A percentile compares a stretch with the other conserved stretches of the same genome.
Evolutionary conservation across 2,888 invertebrate species (phyloP).

Genomic region (Volucella zonaria): DNA sequence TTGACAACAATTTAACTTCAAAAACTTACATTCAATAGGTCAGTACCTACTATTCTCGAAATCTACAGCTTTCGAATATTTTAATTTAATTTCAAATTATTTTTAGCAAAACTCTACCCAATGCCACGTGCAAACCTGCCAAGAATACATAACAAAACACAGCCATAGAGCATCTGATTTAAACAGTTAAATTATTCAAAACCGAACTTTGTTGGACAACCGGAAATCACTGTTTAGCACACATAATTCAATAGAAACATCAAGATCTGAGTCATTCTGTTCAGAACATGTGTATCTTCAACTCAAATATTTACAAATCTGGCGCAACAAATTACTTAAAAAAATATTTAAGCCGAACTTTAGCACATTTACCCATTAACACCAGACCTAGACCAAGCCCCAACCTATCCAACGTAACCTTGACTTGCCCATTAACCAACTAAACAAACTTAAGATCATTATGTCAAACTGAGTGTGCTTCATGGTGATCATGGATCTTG

Average conservation of each 20-base stretch:
- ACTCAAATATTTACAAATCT: background rate
- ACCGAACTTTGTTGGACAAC: background rate
- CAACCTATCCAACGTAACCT: slow-evolving; percentile 31
- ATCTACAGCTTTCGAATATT: too few species aligned
- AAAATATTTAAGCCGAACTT: slow-evolving; percentile 11
- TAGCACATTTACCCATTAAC: slow-evolving; percentile 12
- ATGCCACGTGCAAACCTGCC: too few species aligned
- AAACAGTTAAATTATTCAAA: too few species aligned
- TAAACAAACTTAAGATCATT: background rate
- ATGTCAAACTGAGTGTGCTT: background rate
- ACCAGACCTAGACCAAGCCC: too few species aligned
- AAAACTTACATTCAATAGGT: too few species aligned
- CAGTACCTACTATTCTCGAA: too few species aligned
- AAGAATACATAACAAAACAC: too few species aligned
- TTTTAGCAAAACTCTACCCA: too few species aligned
- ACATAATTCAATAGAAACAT: background rate
- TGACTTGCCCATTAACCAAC: slow-evolving; percentile 44
- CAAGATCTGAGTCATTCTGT: background rate
- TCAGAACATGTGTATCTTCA: background rate
- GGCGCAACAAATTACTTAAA: background rate
- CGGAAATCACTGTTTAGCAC: background rate
- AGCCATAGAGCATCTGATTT: too few species aligned
- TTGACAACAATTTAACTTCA: too few species aligned
- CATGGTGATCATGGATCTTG: background rate
- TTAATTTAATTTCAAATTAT: too few species aligned